Percentiles rank a stretch among this genome's conserved stretches.
These are phyloP conservation scores for Nudaria mundana DNA, from an alignment of 2,888 invertebrate species.

Conservation along the genomic window DNA sequence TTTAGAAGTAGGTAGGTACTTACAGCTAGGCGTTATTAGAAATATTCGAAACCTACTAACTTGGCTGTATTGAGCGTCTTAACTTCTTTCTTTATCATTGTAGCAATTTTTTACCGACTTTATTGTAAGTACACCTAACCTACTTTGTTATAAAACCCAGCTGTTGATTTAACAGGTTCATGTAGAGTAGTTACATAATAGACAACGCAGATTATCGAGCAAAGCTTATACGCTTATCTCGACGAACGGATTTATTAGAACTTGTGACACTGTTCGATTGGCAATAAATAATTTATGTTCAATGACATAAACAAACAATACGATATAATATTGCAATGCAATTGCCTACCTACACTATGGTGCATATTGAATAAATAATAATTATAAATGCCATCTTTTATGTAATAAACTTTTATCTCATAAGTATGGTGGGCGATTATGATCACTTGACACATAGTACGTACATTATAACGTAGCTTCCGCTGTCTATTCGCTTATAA, in stretches of 20 bases:
- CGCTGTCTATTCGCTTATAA: no score
- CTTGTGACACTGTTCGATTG: constrained; percentile 7
- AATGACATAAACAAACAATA: no score
- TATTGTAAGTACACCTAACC: no score
- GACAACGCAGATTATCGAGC: constrained; percentile 20
- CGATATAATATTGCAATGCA: no score
- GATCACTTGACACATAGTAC: no score
- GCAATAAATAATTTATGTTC: constrained; percentile 1
- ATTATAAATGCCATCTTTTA: no score
- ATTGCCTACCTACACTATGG: no score
- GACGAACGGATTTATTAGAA: constrained; percentile 12
- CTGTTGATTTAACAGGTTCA: constrained; percentile 24
- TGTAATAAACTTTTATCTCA: no score
- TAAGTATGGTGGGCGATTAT: no score
- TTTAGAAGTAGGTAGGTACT: no score
- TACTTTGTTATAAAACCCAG: constrained; percentile 23
- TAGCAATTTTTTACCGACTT: constrained; percentile 33
- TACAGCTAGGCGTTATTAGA: constrained; percentile 26
- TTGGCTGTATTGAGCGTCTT: constrained; percentile 17
- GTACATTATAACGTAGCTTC: no score
- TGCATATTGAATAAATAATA: no score
- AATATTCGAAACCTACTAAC: constrained; percentile 8
- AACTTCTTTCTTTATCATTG: constrained; percentile 26
- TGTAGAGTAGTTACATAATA: constrained; percentile 18
- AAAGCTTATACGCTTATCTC: constrained; percentile 17